Evolutionary conservation across 2,888 invertebrate genomes (phyloP).

Genomic region (Steinernema scapterisci): DNA sequence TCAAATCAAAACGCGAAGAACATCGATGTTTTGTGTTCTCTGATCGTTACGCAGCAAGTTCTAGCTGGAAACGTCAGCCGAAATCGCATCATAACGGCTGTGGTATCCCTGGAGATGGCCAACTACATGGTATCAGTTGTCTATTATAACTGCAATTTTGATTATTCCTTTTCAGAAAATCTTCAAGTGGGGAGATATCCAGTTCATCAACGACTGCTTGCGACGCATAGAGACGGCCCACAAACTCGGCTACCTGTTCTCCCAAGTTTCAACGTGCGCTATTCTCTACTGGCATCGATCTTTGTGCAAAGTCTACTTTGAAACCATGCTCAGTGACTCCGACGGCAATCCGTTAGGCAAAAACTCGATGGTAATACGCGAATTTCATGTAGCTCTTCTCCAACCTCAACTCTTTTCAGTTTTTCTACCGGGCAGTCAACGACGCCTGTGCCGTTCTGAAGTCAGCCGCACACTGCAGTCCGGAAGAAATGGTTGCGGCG

Average conservation of each 20-base stretch:
- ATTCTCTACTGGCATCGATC: conserved; percentile 83
- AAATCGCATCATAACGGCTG: conserved; percentile 41
- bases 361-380: conserved; percentile 40
- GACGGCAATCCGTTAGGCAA: conserved; percentile 72
- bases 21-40: conserved; percentile 40
- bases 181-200: conserved; percentile 32
- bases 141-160: background rate
- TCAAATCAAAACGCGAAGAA: conserved; percentile 34
- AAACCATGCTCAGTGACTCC: conserved; percentile 76
- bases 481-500: background rate
- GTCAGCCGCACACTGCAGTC: conserved; percentile 30
- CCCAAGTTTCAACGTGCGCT: conserved; percentile 71
- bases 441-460: conserved; percentile 29
- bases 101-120: conserved; percentile 50
- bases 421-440: conserved; percentile 31
- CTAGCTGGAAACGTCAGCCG: conserved; percentile 34
- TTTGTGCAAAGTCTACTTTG: conserved; percentile 79
- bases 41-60: conserved; percentile 40
- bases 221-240: conserved; percentile 22
- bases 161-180: background rate
- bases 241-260: conserved; percentile 20
- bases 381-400: too few relatives aligned
- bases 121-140: conserved; percentile 46
- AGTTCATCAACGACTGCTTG: conserved; percentile 28
- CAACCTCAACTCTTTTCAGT: background rate